phyloP scores from a whole-genome alignment of 2,797 vertebrate genomes.

The Ibycter americanus region DNA sequence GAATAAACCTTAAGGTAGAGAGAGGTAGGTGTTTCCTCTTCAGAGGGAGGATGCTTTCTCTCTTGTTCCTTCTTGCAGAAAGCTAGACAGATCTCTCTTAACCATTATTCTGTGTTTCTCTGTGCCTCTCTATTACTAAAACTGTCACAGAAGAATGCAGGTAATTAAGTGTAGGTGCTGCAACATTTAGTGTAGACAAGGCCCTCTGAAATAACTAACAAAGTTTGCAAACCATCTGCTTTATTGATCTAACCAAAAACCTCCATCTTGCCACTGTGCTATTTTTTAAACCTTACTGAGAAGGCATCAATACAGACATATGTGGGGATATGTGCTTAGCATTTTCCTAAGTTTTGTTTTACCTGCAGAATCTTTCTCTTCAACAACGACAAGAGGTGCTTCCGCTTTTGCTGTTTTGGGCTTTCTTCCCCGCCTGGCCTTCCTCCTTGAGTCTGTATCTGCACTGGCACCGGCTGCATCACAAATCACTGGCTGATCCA shows the following conservation, averaged over 20 bases:
- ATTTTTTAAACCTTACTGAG: neutral
- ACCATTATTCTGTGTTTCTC: neutral
- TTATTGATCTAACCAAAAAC: neutral
- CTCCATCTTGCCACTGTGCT: neutral
- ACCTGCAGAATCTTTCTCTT: slow-evolving; percentile 74
- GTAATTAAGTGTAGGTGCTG: neutral
- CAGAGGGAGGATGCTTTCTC: neutral
- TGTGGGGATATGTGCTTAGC: neutral
- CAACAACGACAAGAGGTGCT: slow-evolving; percentile 57
- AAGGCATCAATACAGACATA: neutral
- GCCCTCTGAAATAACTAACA: neutral
- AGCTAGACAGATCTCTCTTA: neutral
- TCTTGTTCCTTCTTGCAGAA: neutral
- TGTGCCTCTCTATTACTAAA: neutral
- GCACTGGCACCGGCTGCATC: slow-evolving; percentile 21
- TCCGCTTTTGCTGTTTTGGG: slow-evolving; percentile 77
- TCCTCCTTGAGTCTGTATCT: slow-evolving; percentile 78
- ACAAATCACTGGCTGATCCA: neutral
- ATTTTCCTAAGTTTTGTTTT: neutral
- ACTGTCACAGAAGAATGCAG: neutral
- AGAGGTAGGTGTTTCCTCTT: neutral
- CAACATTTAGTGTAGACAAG: neutral
- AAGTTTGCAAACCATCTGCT: neutral
- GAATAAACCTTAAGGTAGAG: neutral
- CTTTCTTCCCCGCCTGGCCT: slow-evolving; percentile 81